These are phyloP conservation scores for Manis pentadactyla DNA, from an alignment of 2,797 vertebrate species.

Conservation along the genomic window DNA sequence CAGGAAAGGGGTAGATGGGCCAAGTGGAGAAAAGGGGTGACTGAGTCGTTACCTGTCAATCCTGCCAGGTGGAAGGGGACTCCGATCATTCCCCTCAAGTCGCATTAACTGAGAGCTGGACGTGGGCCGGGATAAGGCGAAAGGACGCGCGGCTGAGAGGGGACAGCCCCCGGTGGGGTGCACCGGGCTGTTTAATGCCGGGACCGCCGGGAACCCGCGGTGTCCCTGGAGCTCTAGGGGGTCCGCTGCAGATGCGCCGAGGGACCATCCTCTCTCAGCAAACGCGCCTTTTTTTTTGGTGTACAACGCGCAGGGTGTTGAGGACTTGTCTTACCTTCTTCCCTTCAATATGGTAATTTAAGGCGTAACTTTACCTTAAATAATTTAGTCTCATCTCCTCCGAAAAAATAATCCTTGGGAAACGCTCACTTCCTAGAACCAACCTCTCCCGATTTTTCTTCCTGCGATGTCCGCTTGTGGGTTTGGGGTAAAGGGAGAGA, in stretches of 20 bases:
- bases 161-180: not conserved
- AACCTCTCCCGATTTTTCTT: not conserved
- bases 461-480: not conserved
- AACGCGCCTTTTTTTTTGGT: not conserved
- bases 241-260: not conserved
- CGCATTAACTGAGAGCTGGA: not conserved
- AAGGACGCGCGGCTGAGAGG: not conserved
- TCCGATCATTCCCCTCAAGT: not conserved
- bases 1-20: not conserved
- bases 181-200: not conserved
- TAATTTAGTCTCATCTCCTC: not conserved
- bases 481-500: not conserved
- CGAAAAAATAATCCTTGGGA: not conserved
- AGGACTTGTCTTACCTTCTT: not conserved
- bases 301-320: not conserved
- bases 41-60: conserved; percentile 28
- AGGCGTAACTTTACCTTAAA: conserved; percentile 1
- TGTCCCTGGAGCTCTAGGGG: not conserved
- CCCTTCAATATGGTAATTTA: not conserved
- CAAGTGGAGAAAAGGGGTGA: not conserved
- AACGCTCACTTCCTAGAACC: not conserved
- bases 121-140: not conserved
- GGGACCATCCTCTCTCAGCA: not conserved
- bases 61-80: not conserved
- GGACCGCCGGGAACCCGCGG: not conserved